Evolutionary conservation across 2,888 invertebrate genomes (phyloP), one percentile per base, ranked within the genome.

Genomic region (Drosophila demipolita): DNA sequence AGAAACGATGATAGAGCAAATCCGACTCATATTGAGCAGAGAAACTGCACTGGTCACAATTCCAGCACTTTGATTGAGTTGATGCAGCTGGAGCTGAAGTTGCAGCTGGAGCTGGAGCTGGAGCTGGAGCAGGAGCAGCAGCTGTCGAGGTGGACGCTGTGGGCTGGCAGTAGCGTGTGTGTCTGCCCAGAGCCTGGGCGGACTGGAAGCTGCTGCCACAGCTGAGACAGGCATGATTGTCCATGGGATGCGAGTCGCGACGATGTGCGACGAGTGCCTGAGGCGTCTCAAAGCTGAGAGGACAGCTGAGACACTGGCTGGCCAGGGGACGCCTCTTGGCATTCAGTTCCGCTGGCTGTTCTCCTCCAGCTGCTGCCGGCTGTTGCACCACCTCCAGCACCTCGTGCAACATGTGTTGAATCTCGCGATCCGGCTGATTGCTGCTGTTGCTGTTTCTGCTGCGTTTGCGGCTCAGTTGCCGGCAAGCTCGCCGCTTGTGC

Each of bases 171-270:
- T 63, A 71, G 57, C 94, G 90, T 95, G 96, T 4, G 94, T 97
- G 97, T 15, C 95, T 94, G 0, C 96, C 95, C 15, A 97, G 94
- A 88, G 97, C 96, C 94, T 97, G 97, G 1, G 96, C 94, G 0
- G 96, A 93, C 0, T 95, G 94, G 89, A 97, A 97, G 15, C 94
- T 93, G 90, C 94, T 93, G 0, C 96, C 97, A 84, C 97, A 97
- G 80, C 95, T 94, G 0, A 95, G 94, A 89, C 97, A 97, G 66
- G 96, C 95, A 45, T 91, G 95, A 69, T 94, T 95, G 3, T 95
- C 94, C 59, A 95, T 36, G 1, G 75, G 66, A 64, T 88, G 84
- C 15, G 17, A 20, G 0, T 54, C 42, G 2, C 55, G 52, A 11
- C 84, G 78, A 60, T 86, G 88, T 23, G 74, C 64, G 15, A 73